Evolutionary conservation across 2,113 vertebrate species (phyloP), one percentile per base, ranked within the genome.

Genomic region (Sturnus vulgaris): DNA sequence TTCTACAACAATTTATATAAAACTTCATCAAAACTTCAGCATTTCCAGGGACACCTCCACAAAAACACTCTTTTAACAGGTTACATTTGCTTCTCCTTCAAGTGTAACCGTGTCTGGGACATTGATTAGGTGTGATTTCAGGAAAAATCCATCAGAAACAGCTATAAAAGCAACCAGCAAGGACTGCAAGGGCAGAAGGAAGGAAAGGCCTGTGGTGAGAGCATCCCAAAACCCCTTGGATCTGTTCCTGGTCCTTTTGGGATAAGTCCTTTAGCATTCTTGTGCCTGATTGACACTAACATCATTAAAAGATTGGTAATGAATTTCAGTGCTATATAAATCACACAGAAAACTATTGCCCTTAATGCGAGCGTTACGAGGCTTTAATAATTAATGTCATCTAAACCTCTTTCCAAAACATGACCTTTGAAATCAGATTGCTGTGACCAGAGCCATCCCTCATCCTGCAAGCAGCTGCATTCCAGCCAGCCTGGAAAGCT

Each of bases 371-470:
- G 52, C 0, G 0, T 73, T 80, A 69, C 5, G 33, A 92, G 81
- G 86, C 44, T 96, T 94, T 61, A 91, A 84, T 96, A 94, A 96
- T 93, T 84, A 82, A 91, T 88, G 60, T 27, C 50, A 88, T 86
- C 76, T 28, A 52, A 85, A 91, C 81, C 76, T 37, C 53, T 95
- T 82, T 84, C 92, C 91, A 72, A 78, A 94, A 50, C 81, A 50
- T 61, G 70, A 94, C 89, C 88, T 92, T 89, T 93, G 33, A 25
- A 82, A 85, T 75, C 20, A 8, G 56, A 28, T 71, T 82, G 78
- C 91, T 42, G 85, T 31, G 75, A 57, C 66, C 63, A 84, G 70
- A 89, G 84, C 69, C 63, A 82, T 91, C 56, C 70, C 70, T 95
- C 87, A 85, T 20, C 40, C 73, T 47, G 39, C 53, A 57, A 14